Percentiles rank a stretch among this genome's conserved stretches.
These are phyloP conservation scores for Drosophila ochracea DNA, from an alignment of 2,888 invertebrate species.

Conservation along the genomic window DNA sequence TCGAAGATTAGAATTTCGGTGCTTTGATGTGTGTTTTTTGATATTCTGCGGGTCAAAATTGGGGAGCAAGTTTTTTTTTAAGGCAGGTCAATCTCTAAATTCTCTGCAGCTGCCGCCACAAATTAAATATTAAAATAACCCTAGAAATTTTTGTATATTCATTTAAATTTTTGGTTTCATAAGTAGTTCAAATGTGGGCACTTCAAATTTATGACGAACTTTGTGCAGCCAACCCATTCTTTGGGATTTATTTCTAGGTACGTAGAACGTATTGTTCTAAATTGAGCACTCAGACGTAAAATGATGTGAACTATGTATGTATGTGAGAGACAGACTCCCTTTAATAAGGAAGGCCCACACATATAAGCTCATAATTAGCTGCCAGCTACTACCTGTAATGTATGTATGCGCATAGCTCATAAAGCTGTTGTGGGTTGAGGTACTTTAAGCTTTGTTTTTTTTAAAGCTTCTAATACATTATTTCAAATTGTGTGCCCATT, in stretches of 20 bases:
- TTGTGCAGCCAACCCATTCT: conserved; percentile 15
- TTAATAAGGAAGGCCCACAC: neutral
- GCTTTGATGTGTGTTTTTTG: conserved; percentile 53
- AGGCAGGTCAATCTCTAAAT: conserved; percentile 16
- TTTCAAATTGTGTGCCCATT: conserved; percentile 4
- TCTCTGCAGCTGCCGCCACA: conserved; percentile 4
- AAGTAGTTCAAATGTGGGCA: conserved; percentile 6
- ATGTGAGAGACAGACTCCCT: neutral
- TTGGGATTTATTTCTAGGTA: neutral
- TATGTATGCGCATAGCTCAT: neutral
- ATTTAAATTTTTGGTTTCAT: conserved; percentile 2
- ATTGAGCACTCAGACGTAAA: conserved; percentile 62
- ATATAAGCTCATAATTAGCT: conserved; percentile 28
- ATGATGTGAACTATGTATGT: conserved; percentile 9
- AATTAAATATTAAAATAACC: conserved; percentile 13
- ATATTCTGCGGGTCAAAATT: conserved; percentile 11
- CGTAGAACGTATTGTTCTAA: conserved; percentile 1
- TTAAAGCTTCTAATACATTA: neutral
- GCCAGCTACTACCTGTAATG: conserved; percentile 3
- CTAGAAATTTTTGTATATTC: conserved; percentile 9
- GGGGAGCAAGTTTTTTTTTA: conserved; percentile 27
- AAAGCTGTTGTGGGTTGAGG: conserved; percentile 7
- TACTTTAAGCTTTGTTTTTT: conserved; percentile 6
- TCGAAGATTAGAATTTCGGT: conserved; percentile 44
- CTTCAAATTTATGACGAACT: conserved; percentile 27